These are phyloP conservation scores for Dunckerocampus dactyliophorus DNA, from an alignment of 2,113 vertebrate genomes.

Conservation along the genomic window DNA sequence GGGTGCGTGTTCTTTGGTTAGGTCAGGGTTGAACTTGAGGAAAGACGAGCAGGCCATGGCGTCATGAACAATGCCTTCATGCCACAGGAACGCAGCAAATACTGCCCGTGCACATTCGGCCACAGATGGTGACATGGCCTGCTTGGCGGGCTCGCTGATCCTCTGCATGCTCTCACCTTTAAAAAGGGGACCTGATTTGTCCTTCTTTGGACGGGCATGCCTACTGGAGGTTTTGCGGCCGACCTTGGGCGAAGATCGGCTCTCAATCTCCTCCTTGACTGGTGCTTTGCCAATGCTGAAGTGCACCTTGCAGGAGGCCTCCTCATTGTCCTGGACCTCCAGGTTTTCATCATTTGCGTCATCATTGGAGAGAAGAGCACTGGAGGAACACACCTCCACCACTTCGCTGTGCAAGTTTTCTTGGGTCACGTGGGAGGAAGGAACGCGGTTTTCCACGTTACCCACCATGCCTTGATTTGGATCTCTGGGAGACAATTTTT, in stretches of 20 bases:
- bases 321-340: slow-evolving; percentile 79
- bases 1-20: slow-evolving; percentile 95
- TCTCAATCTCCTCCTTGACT: slow-evolving; percentile 89
- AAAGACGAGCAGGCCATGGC: slow-evolving; percentile 99
- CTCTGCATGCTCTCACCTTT: slow-evolving; percentile 81
- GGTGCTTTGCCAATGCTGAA: slow-evolving; percentile 98
- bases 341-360: slow-evolving; percentile 83
- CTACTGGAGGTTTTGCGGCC: slow-evolving; percentile 89
- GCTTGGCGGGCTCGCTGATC: slow-evolving; percentile 88
- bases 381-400: slow-evolving; percentile 95
- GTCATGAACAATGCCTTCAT: slow-evolving; percentile 97
- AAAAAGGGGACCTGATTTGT: slow-evolving; percentile 91
- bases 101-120: slow-evolving; percentile 95
- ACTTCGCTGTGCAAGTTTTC: slow-evolving; percentile 98
- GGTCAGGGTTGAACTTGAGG: slow-evolving; percentile 95
- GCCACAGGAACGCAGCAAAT: slow-evolving; percentile 95
- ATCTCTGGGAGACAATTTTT: slow-evolving; percentile 86
- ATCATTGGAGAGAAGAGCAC: slow-evolving; percentile 85
- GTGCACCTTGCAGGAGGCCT: slow-evolving; percentile 89
- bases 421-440: slow-evolving; percentile 93
- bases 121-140: slow-evolving; percentile 97
- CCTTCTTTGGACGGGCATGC: slow-evolving; percentile 92
- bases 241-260: slow-evolving; percentile 92
- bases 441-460: slow-evolving; percentile 85
- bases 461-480: slow-evolving; percentile 68